Evolutionary conservation across 2,113 vertebrate species (phyloP).

Genomic region (Oreochromis tanganicae): DNA sequence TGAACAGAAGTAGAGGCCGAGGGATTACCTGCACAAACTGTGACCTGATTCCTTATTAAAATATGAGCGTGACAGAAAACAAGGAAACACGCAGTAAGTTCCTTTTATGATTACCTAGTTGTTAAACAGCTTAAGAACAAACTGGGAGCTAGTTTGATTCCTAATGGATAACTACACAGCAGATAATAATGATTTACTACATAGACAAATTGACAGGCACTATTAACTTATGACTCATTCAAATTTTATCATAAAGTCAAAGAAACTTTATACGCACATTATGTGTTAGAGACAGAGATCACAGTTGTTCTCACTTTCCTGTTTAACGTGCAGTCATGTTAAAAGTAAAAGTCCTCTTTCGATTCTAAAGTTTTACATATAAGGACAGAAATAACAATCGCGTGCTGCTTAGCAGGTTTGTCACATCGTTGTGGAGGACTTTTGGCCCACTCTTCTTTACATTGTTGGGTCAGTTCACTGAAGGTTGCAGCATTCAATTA

Average conservation of each 20-base stretch:
- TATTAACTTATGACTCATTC: accelerated
- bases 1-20: not conserved
- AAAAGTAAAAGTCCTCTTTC: not conserved
- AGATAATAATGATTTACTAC: not conserved
- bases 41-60: not conserved
- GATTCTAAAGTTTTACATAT: not conserved
- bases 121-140: not conserved
- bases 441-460: not conserved
- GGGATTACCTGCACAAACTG: not conserved
- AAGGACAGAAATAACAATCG: not conserved
- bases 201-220: not conserved
- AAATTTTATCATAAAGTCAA: not conserved
- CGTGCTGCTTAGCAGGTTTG: not conserved
- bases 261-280: not conserved
- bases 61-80: not conserved
- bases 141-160: not conserved
- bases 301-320: accelerated
- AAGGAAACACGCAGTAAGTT: accelerated
- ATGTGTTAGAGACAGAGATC: not conserved
- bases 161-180: not conserved
- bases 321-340: accelerated
- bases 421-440: not conserved
- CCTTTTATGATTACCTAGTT: not conserved
- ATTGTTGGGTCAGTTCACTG: not conserved
- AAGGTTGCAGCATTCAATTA: not conserved